phyloP scores from a whole-genome alignment of 2,888 invertebrate species.

The Drosophila suboccidentalis region DNA sequence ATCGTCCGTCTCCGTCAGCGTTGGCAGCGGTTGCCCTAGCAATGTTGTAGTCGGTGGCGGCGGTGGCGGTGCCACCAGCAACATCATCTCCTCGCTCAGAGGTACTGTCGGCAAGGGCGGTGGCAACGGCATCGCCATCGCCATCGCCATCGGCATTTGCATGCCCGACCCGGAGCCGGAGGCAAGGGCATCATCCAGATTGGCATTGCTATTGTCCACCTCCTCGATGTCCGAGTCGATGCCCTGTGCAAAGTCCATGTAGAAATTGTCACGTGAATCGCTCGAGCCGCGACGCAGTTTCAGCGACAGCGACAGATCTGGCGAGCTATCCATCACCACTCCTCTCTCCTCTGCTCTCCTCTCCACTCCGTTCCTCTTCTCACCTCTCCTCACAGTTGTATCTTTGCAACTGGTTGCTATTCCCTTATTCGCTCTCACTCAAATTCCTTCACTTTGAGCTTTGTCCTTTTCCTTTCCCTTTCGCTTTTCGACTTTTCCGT shows the following conservation, averaged over 20 bases:
- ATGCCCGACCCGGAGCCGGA: constrained; percentile 34
- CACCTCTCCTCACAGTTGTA: too few relatives aligned
- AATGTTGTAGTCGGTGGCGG: constrained; percentile 64
- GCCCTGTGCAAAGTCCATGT: constrained; percentile 96
- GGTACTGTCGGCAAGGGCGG: constrained; percentile 62
- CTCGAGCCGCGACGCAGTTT: constrained; percentile 94
- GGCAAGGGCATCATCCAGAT: constrained; percentile 49
- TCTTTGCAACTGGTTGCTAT: background rate
- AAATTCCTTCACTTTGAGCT: constrained; percentile 44
- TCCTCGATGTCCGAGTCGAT: constrained; percentile 96
- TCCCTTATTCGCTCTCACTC: background rate
- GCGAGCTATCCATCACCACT: constrained; percentile 90
- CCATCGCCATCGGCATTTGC: constrained; percentile 21
- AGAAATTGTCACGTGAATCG: constrained; percentile 95
- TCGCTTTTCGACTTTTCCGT: constrained; percentile 8
- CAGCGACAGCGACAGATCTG: constrained; percentile 94
- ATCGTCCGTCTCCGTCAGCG: constrained; percentile 82
- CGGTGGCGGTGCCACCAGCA: constrained; percentile 66
- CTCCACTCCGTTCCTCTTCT: constrained; percentile 1
- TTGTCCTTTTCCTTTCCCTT: background rate
- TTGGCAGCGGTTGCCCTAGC: constrained; percentile 76
- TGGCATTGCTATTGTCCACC: constrained; percentile 89
- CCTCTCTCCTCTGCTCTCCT: background rate
- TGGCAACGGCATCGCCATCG: constrained; percentile 37
- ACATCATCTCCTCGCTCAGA: constrained; percentile 61